Conservation (phyloP, 2,888 invertebrate species). For the Timema podura region DNA sequence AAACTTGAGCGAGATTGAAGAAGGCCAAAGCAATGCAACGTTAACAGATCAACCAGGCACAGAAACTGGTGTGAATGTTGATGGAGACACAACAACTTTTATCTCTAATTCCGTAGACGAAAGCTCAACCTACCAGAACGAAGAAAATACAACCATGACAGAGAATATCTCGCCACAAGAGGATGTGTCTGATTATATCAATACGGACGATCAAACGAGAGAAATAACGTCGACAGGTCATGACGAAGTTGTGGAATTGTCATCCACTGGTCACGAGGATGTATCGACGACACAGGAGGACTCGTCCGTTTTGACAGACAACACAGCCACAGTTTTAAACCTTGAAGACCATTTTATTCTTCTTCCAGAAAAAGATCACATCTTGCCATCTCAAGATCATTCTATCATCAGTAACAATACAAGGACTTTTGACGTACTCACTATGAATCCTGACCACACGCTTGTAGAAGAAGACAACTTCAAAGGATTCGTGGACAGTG, state of each 20-base stretch:
- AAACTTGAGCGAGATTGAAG: too few relatives aligned
- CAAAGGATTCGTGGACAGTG: slow-evolving; percentile 56
- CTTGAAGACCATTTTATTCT: neutral
- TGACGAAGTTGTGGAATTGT: too few relatives aligned
- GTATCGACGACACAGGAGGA: too few relatives aligned
- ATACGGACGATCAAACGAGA: too few relatives aligned
- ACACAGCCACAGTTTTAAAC: neutral
- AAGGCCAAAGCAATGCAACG: too few relatives aligned
- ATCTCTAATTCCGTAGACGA: slow-evolving; percentile 19
- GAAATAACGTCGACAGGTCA: too few relatives aligned
- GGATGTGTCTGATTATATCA: too few relatives aligned
- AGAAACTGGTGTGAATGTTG: neutral
- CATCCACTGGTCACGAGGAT: too few relatives aligned
- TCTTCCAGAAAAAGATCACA: slow-evolving; percentile 22
- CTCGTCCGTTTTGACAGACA: too few relatives aligned
- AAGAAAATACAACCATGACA: slow-evolving; percentile 15
- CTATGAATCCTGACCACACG: slow-evolving; percentile 53
- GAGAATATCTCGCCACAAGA: slow-evolving; percentile 25
- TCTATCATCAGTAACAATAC: slow-evolving; percentile 8
- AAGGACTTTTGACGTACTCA: slow-evolving; percentile 51
- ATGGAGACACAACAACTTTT: slow-evolving; percentile 12
- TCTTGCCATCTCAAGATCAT: slow-evolving; percentile 20
- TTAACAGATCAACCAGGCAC: neutral
- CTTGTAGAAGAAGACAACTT: slow-evolving; percentile 57
- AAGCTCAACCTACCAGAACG: slow-evolving; percentile 16